A percentile compares a stretch with the other conserved stretches of the same genome.
Evolutionary conservation across 1,140 invertebrate genomes (phyloP).

Genomic region (Drosophila auraria): DNA sequence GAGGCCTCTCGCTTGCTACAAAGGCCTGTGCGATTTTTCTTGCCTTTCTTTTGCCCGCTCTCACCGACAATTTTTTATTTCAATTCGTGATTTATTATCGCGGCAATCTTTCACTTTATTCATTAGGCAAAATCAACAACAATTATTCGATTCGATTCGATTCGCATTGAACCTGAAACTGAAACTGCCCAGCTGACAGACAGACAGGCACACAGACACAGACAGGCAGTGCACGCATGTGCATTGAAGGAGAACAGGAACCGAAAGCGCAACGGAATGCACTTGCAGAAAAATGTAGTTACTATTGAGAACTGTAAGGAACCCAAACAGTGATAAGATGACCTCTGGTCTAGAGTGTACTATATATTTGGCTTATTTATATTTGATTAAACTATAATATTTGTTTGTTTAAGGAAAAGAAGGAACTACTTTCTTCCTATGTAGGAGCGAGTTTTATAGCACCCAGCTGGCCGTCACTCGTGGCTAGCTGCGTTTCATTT

Average conservation of each 20-base stretch:
- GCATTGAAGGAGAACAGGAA: conserved; percentile 77
- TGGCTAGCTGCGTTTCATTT: conserved; percentile 18
- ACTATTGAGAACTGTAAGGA: not conserved
- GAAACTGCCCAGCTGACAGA: conserved; percentile 34
- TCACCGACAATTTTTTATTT: conserved; percentile 11
- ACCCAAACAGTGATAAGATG: not conserved
- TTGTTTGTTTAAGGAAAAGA: too few species aligned
- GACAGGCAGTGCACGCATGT: conserved; percentile 37
- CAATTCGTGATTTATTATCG: conserved; percentile 65
- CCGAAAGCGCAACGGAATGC: conserved; percentile 46
- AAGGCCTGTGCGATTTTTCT: conserved; percentile 1
- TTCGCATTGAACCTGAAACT: conserved; percentile 67
- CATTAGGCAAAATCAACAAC: conserved; percentile 39
- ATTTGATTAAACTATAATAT: not conserved
- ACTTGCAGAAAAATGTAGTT: conserved; percentile 1
- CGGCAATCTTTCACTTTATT: conserved; percentile 73
- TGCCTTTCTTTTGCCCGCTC: conserved; percentile 13
- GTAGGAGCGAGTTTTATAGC: not conserved
- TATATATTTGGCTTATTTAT: not conserved
- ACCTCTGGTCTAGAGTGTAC: not conserved
- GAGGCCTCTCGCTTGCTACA: not conserved
- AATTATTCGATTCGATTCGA: conserved; percentile 35
- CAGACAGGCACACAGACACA: too few species aligned
- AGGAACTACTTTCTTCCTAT: not conserved
- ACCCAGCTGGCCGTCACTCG: conserved; percentile 6